Base-by-base conservation (phyloP, 2,888 invertebrate species). In the Drosophila suboccidentalis region DNA sequence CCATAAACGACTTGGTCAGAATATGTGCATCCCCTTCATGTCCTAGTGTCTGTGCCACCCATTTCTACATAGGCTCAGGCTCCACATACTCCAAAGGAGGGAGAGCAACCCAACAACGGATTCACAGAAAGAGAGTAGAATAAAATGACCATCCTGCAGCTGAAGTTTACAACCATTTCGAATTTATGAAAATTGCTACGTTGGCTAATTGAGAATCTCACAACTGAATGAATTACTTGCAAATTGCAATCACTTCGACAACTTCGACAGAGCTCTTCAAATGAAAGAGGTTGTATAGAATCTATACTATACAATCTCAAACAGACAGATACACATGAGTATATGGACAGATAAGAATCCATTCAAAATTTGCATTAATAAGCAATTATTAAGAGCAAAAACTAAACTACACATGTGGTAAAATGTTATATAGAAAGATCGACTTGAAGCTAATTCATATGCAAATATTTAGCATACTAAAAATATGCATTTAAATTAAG, bases 1-100 rank as follows among this genome's bases (percentile, higher is more conserved):
- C 74, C 76, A 77, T 66, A 84, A 84, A 75, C 61, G 82, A 85
- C 85, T 80, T 83, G 80, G 57, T 34, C 55, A 63, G 60, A 70
- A 71, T 49, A 64, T 80, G n/a, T n/a, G n/a, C 53, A 67, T 43
- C 43, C 57, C 32, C 44, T 44, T 29, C 46, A 17, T 22, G 58
- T 11, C 22, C 36, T 15, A 15, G n/a, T n/a, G n/a, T 34, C 39
- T 39, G 5, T 15, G 10, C 17, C 19, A 29, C n/a, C 59, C 41
- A 39, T 44, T 51, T 34, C 36, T 13, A 53, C 26, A 22, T 36
- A 22, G 22, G 15, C 13, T 41, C 61, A 69, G 57, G 38, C 58
- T 43, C 41, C n/a, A n/a, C n/a, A n/a, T 41, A 22, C 57, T 64
- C 55, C 60, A 29, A 44, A 34, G 41, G n/a, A 50, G 19, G 26